Evolutionary conservation across 2,113 vertebrate genomes (phyloP).

Genomic region (Leiothrix lutea): DNA sequence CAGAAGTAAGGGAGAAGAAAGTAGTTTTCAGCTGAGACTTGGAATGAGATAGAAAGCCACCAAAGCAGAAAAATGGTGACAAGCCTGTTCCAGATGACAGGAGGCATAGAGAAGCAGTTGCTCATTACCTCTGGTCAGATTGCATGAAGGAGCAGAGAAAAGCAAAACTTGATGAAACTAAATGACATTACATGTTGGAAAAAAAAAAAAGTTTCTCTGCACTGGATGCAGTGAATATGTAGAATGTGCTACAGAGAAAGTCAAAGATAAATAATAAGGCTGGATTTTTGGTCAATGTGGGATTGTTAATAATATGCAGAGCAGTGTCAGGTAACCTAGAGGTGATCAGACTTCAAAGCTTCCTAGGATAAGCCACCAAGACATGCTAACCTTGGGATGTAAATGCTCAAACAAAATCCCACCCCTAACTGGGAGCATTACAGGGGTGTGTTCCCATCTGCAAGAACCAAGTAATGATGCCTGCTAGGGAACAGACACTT

Average conservation of each 20-base stretch:
- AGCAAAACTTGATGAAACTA: neutral
- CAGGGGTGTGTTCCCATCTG: neutral
- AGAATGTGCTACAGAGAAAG: neutral
- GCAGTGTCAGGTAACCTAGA: neutral
- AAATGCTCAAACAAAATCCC: neutral
- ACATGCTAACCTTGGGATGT: neutral
- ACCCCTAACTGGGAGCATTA: neutral
- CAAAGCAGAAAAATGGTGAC: neutral
- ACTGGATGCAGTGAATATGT: neutral
- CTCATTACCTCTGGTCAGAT: neutral
- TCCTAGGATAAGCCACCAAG: neutral
- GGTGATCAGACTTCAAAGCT: neutral
- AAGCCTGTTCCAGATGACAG: neutral
- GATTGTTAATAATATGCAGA: neutral
- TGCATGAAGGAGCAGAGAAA: neutral
- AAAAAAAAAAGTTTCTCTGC: neutral
- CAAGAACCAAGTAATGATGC: neutral
- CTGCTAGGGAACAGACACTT: neutral
- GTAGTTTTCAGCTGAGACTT: neutral
- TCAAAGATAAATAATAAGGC: neutral
- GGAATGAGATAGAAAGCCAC: neutral
- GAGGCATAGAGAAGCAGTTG: neutral
- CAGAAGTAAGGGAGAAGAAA: neutral
- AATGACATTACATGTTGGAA: neutral
- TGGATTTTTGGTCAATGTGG: neutral